Percentiles rank a stretch among this genome's conserved stretches.
Conservation (phyloP, 2,113 vertebrate species). For the Panthera uncia region DNA sequence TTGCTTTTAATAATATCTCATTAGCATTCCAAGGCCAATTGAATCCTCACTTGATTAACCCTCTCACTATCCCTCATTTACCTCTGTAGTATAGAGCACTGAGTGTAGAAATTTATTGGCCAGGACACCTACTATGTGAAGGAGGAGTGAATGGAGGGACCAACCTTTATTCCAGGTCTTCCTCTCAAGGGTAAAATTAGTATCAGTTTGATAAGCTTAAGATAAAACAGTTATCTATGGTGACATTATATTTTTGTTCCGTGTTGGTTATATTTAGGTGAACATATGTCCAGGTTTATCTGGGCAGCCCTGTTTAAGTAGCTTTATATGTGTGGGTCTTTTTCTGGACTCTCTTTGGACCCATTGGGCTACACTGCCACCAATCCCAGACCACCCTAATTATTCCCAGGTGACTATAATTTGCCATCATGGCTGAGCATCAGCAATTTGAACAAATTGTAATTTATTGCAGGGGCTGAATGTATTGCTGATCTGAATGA, state of each 20-base stretch:
- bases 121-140: not conserved
- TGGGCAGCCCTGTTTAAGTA: not conserved
- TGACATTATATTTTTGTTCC: not conserved
- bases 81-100: not conserved
- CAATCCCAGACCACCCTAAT: not conserved
- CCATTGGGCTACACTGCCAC: not conserved
- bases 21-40: not conserved
- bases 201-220: not conserved
- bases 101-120: not conserved
- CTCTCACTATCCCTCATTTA: not conserved
- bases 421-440: not conserved
- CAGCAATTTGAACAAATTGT: not conserved
- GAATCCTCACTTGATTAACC: not conserved
- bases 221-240: not conserved
- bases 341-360: not conserved
- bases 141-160: not conserved
- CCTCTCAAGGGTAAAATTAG: not conserved
- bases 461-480: not conserved
- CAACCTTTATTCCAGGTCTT: not conserved
- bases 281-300: not conserved
- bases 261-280: not conserved
- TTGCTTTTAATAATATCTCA: not conserved
- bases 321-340: not conserved
- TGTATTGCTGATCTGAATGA: not conserved
- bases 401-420: not conserved